A percentile compares a stretch with the other conserved stretches of the same genome.
These are phyloP conservation scores for Cryptoblepharus egeriae DNA, from an alignment of 2,797 vertebrate species.

Conservation along the genomic window DNA sequence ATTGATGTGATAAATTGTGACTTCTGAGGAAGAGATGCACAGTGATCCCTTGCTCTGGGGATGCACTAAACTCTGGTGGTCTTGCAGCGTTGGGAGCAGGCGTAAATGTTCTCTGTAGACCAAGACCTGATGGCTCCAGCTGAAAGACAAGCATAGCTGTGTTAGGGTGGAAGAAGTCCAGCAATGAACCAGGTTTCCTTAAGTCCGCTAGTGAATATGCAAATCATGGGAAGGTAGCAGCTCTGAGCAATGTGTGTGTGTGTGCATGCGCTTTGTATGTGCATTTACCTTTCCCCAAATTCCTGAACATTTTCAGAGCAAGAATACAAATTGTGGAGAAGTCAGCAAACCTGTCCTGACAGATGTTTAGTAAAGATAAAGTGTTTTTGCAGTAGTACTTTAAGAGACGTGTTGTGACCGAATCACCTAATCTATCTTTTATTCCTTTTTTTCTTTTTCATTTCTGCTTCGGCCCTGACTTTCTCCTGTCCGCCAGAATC, in stretches of 20 bases:
- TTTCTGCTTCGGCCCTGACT: not conserved
- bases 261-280: no score
- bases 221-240: no score
- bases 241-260: not conserved
- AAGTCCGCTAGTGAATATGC: not conserved
- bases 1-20: slow-evolving; percentile 35
- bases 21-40: not conserved
- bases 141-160: not conserved
- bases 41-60: not conserved
- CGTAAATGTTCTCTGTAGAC: rapidly evolving
- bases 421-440: slow-evolving; percentile 24
- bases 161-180: rapidly evolving
- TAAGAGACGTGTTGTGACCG: not conserved
- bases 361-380: not conserved
- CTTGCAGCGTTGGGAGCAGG: not conserved
- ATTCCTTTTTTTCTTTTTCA: not conserved
- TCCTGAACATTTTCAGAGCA: not conserved
- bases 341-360: not conserved
- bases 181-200: no score
- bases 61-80: not conserved
- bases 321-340: no score
- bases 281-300: not conserved
- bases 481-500: slow-evolving; percentile 81
- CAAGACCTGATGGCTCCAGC: rapidly evolving
- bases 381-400: rapidly evolving